Conservation (phyloP, 2,113 vertebrate species). For the Clupea harengus region DNA sequence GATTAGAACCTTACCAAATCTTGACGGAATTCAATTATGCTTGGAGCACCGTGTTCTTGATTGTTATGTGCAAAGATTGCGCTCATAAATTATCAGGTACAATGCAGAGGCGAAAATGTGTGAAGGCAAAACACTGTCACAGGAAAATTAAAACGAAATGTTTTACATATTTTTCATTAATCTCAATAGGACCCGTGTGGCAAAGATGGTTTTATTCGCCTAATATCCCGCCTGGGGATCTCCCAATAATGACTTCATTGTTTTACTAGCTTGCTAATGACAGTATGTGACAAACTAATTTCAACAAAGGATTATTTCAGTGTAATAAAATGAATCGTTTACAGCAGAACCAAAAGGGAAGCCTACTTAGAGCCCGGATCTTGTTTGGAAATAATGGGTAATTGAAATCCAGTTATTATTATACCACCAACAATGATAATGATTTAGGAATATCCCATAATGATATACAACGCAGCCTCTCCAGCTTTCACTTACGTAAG, state of each 20-base stretch:
- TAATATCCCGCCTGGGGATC: constrained; percentile 79
- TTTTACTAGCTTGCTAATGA: constrained; percentile 85
- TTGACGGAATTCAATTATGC: constrained; percentile 94
- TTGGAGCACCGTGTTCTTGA: constrained; percentile 73
- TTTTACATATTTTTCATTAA: constrained; percentile 93
- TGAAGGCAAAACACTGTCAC: constrained; percentile 78
- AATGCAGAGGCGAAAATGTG: constrained; percentile 66
- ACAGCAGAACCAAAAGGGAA: constrained; percentile 46
- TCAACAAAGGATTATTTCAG: constrained; percentile 69
- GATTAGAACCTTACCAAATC: constrained; percentile 88
- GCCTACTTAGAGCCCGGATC: neutral
- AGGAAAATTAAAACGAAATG: constrained; percentile 81
- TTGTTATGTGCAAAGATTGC: constrained; percentile 76
- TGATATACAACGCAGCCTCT: neutral
- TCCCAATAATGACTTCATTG: constrained; percentile 86
- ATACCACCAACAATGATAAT: neutral
- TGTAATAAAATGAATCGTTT: constrained; percentile 73
- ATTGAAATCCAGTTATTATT: constrained; percentile 46
- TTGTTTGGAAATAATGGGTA: constrained; percentile 55
- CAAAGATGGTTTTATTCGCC: constrained; percentile 82
- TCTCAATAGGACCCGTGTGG: constrained; percentile 86
- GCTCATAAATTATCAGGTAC: constrained; percentile 87
- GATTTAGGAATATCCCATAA: neutral
- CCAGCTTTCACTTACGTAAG: neutral
- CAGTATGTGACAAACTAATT: constrained; percentile 80